Evolutionary conservation across 1,140 invertebrate genomes (phyloP).

Genomic region (Cataglyphis hispanica): DNA sequence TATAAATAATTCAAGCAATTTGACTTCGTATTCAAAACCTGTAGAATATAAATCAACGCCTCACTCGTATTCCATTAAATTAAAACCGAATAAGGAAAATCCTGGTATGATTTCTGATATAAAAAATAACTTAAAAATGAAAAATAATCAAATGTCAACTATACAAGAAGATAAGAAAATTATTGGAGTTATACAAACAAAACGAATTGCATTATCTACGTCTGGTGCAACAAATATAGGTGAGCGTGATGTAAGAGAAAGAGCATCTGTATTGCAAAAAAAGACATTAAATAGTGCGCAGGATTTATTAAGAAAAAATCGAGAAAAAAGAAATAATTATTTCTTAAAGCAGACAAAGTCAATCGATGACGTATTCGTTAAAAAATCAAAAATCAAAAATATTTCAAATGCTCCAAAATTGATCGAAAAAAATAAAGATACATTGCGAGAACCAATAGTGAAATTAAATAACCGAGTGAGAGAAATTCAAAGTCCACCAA

Average conservation of each 20-base stretch:
- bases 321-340: not conserved
- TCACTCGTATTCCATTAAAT: not conserved
- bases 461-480: constrained; percentile 12
- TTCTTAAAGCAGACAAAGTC: not conserved
- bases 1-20: not conserved
- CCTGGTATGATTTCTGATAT: not conserved
- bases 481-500: not conserved
- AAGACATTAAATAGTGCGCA: not conserved
- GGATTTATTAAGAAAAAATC: not conserved
- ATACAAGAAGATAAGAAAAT: not conserved
- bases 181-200: not conserved
- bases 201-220: not conserved
- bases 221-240: not conserved
- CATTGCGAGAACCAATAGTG: constrained; percentile 59
- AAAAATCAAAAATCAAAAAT: constrained; percentile 43
- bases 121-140: not conserved
- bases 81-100: constrained; percentile 24
- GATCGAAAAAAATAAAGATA: constrained; percentile 75
- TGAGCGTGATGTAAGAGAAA: not conserved
- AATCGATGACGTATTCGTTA: not conserved
- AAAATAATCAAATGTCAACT: not conserved
- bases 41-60: not conserved
- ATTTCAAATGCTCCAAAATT: constrained; percentile 64
- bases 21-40: not conserved
- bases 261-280: not conserved